phyloP scores from a whole-genome alignment of 2,113 vertebrate species.

The Paraplagusia blochii region DNA sequence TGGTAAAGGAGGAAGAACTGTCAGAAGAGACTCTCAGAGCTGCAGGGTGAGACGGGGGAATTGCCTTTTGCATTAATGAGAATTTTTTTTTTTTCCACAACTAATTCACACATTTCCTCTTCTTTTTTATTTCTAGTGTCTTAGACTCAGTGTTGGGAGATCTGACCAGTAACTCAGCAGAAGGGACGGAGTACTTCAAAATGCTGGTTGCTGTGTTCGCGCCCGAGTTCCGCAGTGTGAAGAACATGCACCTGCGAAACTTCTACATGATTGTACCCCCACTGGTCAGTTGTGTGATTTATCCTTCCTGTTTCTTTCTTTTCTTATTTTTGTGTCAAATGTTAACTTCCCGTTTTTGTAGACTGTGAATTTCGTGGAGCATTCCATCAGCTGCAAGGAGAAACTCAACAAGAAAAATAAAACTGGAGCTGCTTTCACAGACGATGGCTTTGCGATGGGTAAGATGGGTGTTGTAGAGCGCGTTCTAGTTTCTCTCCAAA shows the following conservation, averaged over 20 bases:
- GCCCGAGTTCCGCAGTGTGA: conserved; percentile 91
- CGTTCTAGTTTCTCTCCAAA: no score
- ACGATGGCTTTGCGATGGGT: conserved; percentile 99
- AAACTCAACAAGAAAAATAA: conserved; percentile 99
- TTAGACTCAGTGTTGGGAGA: conserved; percentile 90
- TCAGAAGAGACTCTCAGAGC: conserved; percentile 91
- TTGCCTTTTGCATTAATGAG: no score
- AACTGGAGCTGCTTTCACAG: conserved; percentile 93
- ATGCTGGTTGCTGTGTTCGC: conserved; percentile 97
- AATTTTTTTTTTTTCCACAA: no score
- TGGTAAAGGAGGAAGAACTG: conserved; percentile 95
- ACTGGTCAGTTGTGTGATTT: conserved; percentile 77
- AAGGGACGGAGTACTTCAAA: conserved; percentile 98
- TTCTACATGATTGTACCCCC: conserved; percentile 98
- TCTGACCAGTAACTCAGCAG: conserved; percentile 92
- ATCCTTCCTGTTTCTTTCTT: background rate
- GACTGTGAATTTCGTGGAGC: conserved; percentile 97
- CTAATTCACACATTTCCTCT: no score
- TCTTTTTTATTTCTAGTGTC: conserved; percentile 47
- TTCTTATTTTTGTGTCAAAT: background rate
- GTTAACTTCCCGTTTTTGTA: conserved; percentile 49
- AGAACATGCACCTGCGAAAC: conserved; percentile 97
- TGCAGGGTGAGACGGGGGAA: conserved; percentile 82
- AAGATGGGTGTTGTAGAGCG: conserved; percentile 63
- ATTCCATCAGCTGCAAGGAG: conserved; percentile 97